phyloP scores from a whole-genome alignment of 2,113 vertebrate genomes.

The Cyanocitta stelleri region DNA sequence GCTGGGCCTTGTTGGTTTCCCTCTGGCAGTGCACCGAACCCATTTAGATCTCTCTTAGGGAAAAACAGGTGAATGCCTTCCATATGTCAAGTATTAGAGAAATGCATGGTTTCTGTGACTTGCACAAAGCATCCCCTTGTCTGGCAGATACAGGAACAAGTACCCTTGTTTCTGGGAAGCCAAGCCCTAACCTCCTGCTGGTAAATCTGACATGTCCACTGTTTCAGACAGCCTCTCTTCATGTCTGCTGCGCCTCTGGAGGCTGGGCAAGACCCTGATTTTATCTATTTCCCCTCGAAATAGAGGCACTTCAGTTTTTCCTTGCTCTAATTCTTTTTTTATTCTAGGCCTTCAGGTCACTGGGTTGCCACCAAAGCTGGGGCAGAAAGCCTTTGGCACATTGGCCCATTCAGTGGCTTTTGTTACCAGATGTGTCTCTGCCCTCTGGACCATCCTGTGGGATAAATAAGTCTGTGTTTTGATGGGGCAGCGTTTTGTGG shows the following conservation, averaged over 20 bases:
- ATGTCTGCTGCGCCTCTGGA: not conserved
- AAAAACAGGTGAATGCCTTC: conserved; percentile 33
- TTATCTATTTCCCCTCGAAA: not conserved
- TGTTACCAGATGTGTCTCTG: not conserved
- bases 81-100: not conserved
- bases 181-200: not conserved
- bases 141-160: conserved; percentile 13
- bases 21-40: not conserved
- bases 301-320: not conserved
- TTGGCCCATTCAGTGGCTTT: not conserved
- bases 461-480: not conserved
- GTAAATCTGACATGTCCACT: not conserved
- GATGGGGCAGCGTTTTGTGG: not conserved
- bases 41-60: not conserved
- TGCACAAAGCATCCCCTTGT: conserved; percentile 13
- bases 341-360: not conserved
- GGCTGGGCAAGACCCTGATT: not conserved
- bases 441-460: not conserved
- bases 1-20: not conserved
- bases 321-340: not conserved
- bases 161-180: conserved; percentile 28
- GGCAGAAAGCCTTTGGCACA: not conserved
- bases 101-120: not conserved
- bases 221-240: not conserved
- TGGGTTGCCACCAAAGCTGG: not conserved